Percentiles rank a stretch among this genome's conserved stretches.
phyloP scores from a whole-genome alignment of 2,113 vertebrate genomes.

The Ictalurus punctatus region DNA sequence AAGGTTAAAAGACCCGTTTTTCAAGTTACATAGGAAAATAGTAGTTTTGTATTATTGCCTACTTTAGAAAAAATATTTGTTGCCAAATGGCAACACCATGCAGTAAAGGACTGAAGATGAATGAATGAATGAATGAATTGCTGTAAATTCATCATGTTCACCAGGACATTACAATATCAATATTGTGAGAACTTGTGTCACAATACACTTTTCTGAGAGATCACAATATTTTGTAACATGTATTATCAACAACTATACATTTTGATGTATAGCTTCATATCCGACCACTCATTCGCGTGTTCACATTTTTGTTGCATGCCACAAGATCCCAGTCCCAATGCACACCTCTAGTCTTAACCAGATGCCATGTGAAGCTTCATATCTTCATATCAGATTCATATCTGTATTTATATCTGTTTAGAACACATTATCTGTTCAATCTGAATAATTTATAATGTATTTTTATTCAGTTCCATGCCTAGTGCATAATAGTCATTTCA shows the following conservation, averaged over 20 bases:
- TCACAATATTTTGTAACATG: neutral
- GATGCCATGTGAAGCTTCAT: neutral
- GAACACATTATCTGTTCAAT: neutral
- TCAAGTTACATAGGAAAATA: too few species aligned
- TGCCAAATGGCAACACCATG: too few species aligned
- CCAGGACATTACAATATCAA: neutral
- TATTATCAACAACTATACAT: neutral
- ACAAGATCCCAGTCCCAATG: neutral
- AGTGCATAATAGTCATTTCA: constrained; percentile 30
- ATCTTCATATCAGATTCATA: neutral
- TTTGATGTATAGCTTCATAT: neutral
- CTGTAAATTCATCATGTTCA: neutral
- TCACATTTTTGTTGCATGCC: neutral
- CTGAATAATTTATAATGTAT: neutral
- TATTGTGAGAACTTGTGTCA: neutral
- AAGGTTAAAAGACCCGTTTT: too few species aligned
- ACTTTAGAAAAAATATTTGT: too few species aligned
- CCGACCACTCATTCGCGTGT: neutral
- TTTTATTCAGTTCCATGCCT: neutral
- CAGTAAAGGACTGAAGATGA: neutral
- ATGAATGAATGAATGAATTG: neutral
- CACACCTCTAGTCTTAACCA: neutral
- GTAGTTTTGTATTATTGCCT: too few species aligned
- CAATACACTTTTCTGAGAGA: neutral
- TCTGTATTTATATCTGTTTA: neutral